Evolutionary conservation across 2,797 vertebrate genomes (phyloP).

Genomic region (Sebastes wilsoni): DNA sequence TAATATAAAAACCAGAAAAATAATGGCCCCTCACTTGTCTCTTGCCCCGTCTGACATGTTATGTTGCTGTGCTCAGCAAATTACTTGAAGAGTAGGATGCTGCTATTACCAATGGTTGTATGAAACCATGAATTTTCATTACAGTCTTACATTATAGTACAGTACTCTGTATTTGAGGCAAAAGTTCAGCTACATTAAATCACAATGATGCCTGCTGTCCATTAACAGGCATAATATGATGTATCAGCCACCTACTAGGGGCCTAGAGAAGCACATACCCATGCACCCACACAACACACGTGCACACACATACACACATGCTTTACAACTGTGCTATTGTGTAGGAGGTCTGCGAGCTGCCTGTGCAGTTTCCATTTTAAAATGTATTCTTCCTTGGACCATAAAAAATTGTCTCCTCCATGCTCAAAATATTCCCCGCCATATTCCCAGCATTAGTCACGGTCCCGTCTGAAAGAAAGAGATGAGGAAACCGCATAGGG

Average conservation of each 20-base stretch:
- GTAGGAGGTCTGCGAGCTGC: slow-evolving; percentile 61
- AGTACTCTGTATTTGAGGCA: slow-evolving; percentile 1
- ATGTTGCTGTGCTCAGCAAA: neutral
- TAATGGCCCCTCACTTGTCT: too few relatives aligned
- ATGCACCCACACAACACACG: slow-evolving; percentile 21
- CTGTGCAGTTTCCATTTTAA: slow-evolving; percentile 61
- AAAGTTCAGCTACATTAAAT: slow-evolving; percentile 42
- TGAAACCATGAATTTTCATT: slow-evolving; percentile 1
- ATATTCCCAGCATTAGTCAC: slow-evolving; percentile 66
- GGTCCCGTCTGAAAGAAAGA: slow-evolving; percentile 42
- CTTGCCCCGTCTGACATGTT: neutral
- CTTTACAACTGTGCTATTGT: slow-evolving; percentile 51
- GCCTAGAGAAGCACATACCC: slow-evolving; percentile 36
- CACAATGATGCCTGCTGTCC: slow-evolving; percentile 40
- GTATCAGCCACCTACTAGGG: slow-evolving; percentile 68
- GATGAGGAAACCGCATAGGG: slow-evolving; percentile 26
- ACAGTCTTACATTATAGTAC: neutral
- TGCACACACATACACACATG: slow-evolving; percentile 43
- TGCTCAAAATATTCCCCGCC: slow-evolving; percentile 59
- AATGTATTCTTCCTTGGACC: slow-evolving; percentile 63
- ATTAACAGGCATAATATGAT: slow-evolving; percentile 61
- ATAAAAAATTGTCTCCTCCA: slow-evolving; percentile 53
- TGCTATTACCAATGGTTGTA: neutral
- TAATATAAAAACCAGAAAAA: too few relatives aligned
- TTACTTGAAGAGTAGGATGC: neutral